Percentiles rank a stretch among this genome's conserved stretches.
Evolutionary conservation across 2,797 vertebrate species (phyloP).

Genomic region (Myiothlypis coronata): DNA sequence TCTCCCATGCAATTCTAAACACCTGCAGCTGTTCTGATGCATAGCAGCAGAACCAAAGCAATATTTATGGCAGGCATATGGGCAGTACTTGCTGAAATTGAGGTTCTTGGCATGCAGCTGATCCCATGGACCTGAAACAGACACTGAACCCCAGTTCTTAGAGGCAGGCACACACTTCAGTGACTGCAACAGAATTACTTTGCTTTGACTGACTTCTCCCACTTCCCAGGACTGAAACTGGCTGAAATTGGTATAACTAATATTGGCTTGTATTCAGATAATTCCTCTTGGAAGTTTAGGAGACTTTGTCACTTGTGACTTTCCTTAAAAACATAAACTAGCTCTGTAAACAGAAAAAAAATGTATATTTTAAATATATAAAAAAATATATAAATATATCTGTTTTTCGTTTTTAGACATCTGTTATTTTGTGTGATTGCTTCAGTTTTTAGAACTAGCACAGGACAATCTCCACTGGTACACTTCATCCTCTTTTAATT

Average conservation of each 20-base stretch:
- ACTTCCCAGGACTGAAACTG: not conserved
- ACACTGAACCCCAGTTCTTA: not conserved
- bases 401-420: not conserved
- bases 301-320: not conserved
- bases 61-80: not conserved
- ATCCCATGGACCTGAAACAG: not conserved
- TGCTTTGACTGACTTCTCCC: not conserved
- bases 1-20: not conserved
- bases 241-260: not conserved
- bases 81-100: not conserved
- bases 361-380: not conserved
- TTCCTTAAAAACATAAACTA: not conserved
- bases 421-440: not conserved
- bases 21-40: not conserved
- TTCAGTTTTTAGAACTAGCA: not conserved
- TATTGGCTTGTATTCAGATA: not conserved
- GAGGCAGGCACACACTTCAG: not conserved
- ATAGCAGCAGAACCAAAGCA: not conserved
- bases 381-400: not conserved
- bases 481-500: not conserved
- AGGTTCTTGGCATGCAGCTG: not conserved
- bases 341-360: not conserved
- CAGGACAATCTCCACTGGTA: not conserved
- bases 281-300: not conserved
- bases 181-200: not conserved